Percentiles rank a stretch among this genome's conserved stretches.
phyloP scores from a whole-genome alignment of 2,113 vertebrate species.

The Egretta garzetta region DNA sequence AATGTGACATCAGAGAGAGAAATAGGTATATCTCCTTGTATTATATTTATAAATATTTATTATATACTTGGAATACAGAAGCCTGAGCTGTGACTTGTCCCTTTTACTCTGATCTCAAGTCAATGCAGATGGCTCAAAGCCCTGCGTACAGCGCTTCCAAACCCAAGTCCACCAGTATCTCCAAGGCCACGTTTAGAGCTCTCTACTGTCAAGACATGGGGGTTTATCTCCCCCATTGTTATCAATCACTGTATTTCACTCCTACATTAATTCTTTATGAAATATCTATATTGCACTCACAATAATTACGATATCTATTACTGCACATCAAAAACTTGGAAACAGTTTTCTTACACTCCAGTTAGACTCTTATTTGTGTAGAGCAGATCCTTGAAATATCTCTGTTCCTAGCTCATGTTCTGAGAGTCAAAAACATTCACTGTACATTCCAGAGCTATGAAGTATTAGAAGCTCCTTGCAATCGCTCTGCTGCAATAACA shows the following conservation, averaged over 20 bases:
- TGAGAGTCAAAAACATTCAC: not conserved
- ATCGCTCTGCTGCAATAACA: not conserved
- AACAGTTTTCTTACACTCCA: not conserved
- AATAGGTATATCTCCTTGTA: not conserved
- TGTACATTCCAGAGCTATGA: not conserved
- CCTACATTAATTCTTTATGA: not conserved
- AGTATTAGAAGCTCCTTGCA: not conserved
- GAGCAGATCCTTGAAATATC: not conserved
- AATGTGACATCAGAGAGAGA: not conserved
- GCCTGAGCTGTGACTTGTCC: not conserved
- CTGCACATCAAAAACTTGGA: not conserved
- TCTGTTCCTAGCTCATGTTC: not conserved
- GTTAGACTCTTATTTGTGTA: not conserved
- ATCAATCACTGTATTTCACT: not conserved
- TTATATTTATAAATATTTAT: too few relatives aligned
- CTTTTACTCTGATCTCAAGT: not conserved
- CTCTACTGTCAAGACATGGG: not conserved
- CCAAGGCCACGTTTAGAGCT: not conserved
- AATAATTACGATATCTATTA: not conserved
- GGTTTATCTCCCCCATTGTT: not conserved
- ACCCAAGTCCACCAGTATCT: not conserved
- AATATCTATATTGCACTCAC: not conserved
- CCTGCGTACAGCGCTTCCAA: not conserved
- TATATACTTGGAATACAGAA: not conserved
- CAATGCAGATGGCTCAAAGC: not conserved